phyloP scores from a whole-genome alignment of 1,140 invertebrate genomes.

The Ceratina japonica region DNA sequence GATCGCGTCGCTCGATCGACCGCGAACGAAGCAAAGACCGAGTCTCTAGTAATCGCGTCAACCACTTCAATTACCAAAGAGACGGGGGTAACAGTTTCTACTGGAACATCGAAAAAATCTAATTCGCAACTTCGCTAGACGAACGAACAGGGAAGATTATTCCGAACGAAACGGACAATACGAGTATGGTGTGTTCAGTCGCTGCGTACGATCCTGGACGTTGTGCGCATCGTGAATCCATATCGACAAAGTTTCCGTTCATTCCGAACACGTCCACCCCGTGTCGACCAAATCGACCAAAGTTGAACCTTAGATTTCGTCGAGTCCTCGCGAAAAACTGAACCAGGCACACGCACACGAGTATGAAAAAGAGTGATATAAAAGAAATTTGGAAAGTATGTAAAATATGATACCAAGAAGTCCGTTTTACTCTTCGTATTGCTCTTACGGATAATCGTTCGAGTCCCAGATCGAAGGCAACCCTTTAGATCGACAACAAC shows the following conservation, averaged over 20 bases:
- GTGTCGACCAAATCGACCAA: not conserved
- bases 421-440: conserved; percentile 9
- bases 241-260: conserved; percentile 3
- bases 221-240: not conserved
- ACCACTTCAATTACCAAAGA: conserved; percentile 14
- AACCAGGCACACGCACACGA: not conserved
- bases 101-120: not conserved
- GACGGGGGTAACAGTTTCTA: not conserved
- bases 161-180: conserved; percentile 19
- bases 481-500: conserved; percentile 4
- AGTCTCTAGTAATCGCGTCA: not conserved
- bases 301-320: conserved; percentile 1
- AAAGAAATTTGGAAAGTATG: conserved; percentile 9
- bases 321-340: not conserved
- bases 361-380: not conserved
- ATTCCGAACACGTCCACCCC: no score
- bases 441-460: conserved; percentile 1
- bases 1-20: not conserved
- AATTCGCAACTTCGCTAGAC: not conserved
- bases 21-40: not conserved
- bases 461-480: conserved; percentile 33
- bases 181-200: not conserved
- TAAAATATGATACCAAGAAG: conserved; percentile 18
- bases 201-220: not conserved
- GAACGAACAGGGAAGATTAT: not conserved